Percentiles rank a stretch among this genome's conserved stretches.
Conservation (phyloP, 2,797 vertebrate genomes). For the Alectoris magna region DNA sequence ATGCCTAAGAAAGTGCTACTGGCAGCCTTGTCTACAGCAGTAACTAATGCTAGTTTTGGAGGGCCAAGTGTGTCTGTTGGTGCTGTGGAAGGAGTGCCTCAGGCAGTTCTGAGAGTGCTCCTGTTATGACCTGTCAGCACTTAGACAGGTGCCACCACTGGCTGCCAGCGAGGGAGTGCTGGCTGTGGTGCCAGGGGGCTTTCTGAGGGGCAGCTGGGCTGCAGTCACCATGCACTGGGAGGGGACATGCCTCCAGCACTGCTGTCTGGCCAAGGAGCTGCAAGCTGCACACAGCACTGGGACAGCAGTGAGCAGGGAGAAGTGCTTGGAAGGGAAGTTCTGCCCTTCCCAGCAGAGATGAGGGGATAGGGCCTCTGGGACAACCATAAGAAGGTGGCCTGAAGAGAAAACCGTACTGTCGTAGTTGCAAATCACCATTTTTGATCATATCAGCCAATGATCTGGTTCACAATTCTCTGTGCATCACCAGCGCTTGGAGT, state of each 20-base stretch:
- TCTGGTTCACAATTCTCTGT: not conserved
- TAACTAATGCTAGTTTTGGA: not conserved
- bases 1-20: not conserved
- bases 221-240: accelerated
- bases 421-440: not conserved
- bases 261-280: not conserved
- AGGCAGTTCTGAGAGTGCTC: not conserved
- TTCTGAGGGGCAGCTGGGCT: not conserved
- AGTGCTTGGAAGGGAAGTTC: not conserved
- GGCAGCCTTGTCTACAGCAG: not conserved
- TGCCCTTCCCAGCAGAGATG: not conserved
- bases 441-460: not conserved
- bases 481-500: not conserved
- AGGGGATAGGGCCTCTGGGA: not conserved
- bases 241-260: not conserved
- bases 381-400: not conserved
- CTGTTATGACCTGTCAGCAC: not conserved
- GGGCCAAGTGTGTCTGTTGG: not conserved
- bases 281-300: not conserved
- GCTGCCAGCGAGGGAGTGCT: accelerated
- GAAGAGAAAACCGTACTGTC: not conserved
- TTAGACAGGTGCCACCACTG: slow-evolving; percentile 12
- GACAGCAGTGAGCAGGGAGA: not conserved
- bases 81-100: not conserved
- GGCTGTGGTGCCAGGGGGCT: accelerated